These are phyloP conservation scores for Alosa sapidissima DNA, from an alignment of 2,797 vertebrate genomes.

Conservation along the genomic window DNA sequence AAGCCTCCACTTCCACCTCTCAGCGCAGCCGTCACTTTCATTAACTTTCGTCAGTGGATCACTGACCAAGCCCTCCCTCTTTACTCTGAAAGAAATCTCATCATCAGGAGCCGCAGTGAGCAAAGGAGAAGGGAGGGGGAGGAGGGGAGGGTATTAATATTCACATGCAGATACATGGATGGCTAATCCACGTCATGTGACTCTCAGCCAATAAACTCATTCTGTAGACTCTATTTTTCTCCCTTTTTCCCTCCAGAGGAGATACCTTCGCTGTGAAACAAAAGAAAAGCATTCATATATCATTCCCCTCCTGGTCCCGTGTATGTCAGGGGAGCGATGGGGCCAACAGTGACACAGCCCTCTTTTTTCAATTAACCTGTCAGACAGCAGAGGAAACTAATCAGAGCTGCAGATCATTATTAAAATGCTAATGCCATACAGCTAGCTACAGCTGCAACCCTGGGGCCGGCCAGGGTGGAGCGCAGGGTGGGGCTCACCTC, in stretches of 20 bases:
- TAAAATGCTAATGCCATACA: constrained; percentile 51
- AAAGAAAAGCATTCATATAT: constrained; percentile 42
- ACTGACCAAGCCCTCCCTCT: constrained; percentile 38
- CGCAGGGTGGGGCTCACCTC: neutral
- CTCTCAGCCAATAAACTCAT: neutral
- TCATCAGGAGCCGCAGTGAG: constrained; percentile 9
- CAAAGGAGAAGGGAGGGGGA: neutral
- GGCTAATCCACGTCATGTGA: neutral
- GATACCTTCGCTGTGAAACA: constrained; percentile 28
- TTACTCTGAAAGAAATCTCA: constrained; percentile 33
- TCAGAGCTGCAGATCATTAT: constrained; percentile 48
- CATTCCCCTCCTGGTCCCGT: constrained; percentile 24
- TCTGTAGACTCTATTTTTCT: neutral
- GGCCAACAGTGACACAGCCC: neutral
- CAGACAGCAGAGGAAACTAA: constrained; percentile 48
- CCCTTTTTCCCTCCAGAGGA: neutral
- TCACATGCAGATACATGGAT: neutral
- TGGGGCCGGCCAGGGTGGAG: neutral
- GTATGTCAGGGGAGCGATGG: neutral
- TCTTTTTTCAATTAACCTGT: constrained; percentile 52
- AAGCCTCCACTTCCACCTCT: constrained; percentile 11
- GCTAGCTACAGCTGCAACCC: constrained; percentile 28
- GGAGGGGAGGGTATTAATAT: constrained; percentile 1
- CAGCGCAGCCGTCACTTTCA: constrained; percentile 38
- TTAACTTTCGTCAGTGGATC: constrained; percentile 40